Percentiles rank a stretch among this genome's conserved stretches.
Conservation (phyloP, 2,888 invertebrate genomes). For the Lepidochrysops patricia region DNA sequence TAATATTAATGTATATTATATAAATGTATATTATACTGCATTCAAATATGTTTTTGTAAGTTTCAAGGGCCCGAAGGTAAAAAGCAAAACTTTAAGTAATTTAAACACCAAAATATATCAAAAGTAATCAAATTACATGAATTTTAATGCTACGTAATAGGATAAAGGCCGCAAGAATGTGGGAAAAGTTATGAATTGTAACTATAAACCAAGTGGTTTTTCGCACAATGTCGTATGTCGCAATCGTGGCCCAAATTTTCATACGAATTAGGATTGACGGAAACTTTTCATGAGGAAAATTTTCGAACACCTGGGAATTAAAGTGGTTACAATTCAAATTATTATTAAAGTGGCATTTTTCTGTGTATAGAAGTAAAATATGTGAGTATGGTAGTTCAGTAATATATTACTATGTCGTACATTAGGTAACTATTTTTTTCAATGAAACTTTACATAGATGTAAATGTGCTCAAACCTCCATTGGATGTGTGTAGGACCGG, state of each 20-base stretch:
- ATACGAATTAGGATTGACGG: neutral
- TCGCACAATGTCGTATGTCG: neutral
- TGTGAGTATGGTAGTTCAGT: too few species aligned
- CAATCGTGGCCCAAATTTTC: neutral
- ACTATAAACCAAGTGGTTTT: neutral
- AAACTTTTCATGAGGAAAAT: neutral
- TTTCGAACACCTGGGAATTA: too few species aligned
- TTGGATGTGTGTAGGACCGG: conserved; percentile 55
- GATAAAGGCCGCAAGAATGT: neutral
- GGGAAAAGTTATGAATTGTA: neutral
- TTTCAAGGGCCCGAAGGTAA: too few species aligned
- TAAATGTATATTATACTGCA: too few species aligned
- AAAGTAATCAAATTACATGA: too few species aligned
- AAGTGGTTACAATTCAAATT: too few species aligned
- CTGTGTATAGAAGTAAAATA: too few species aligned
- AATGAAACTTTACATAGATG: neutral
- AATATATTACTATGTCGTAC: too few species aligned
- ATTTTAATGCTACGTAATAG: neutral
- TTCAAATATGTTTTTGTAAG: too few species aligned
- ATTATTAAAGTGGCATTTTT: too few species aligned
- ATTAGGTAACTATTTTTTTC: too few species aligned
- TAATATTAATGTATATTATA: too few species aligned
- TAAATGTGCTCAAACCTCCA: conserved; percentile 40
- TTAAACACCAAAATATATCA: neutral
- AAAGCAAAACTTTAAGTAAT: neutral